Conservation (phyloP, 2,888 invertebrate genomes). For the Caenorhabditis sp. region DNA sequence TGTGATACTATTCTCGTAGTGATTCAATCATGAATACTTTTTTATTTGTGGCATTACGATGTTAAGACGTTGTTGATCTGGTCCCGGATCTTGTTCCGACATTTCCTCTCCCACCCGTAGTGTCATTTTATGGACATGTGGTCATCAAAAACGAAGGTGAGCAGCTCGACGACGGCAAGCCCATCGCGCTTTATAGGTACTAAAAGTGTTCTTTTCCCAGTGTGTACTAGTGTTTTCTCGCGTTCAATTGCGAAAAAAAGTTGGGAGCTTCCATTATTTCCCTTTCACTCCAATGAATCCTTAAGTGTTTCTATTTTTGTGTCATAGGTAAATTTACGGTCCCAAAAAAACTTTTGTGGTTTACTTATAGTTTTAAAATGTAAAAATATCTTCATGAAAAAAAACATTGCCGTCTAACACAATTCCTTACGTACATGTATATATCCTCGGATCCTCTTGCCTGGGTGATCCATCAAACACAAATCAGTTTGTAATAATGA, state of each 20-base stretch:
- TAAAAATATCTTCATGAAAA: too few relatives aligned
- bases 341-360: too few relatives aligned
- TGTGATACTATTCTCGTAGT: constrained; percentile 38
- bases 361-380: too few relatives aligned
- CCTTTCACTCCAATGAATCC: constrained; percentile 29
- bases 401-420: neutral
- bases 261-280: constrained; percentile 18
- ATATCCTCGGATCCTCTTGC: constrained; percentile 19
- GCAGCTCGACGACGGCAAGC: constrained; percentile 20
- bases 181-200: constrained; percentile 49
- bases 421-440: neutral
- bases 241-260: constrained; percentile 38
- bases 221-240: constrained; percentile 48
- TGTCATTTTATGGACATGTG: constrained; percentile 29
- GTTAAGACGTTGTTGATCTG: neutral
- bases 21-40: constrained; percentile 24
- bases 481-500: constrained; percentile 35
- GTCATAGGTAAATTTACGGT: neutral
- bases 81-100: neutral
- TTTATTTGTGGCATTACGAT: constrained; percentile 25
- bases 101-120: constrained; percentile 10
- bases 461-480: constrained; percentile 8
- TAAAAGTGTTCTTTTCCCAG: constrained; percentile 49
- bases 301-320: constrained; percentile 34
- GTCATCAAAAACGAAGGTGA: constrained; percentile 32